phyloP scores from a whole-genome alignment of 2,888 invertebrate species.

The Malthinus seriepunctatus region DNA sequence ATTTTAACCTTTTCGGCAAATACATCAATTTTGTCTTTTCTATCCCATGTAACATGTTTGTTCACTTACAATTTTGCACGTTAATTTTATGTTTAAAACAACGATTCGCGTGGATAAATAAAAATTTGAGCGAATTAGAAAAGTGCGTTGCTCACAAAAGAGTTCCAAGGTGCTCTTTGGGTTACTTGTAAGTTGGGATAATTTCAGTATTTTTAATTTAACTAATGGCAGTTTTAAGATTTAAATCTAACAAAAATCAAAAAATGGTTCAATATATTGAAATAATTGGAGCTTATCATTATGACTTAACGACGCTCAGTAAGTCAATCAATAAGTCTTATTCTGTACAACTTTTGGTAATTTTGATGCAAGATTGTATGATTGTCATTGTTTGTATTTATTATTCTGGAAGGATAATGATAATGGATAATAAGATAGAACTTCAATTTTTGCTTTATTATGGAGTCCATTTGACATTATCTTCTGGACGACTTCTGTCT shows the following conservation, averaged over 20 bases:
- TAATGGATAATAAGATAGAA: neutral
- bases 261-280: neutral
- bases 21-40: neutral
- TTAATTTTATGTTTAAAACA: conserved; percentile 7
- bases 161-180: too few relatives aligned
- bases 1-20: neutral
- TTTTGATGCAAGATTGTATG: conserved; percentile 1
- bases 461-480: neutral
- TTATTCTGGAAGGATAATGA: neutral
- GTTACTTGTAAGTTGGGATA: neutral
- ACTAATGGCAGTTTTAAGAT: neutral
- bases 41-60: neutral
- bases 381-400: neutral
- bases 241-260: neutral
- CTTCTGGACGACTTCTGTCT: neutral
- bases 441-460: neutral
- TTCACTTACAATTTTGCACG: conserved; percentile 9
- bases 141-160: too few relatives aligned
- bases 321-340: neutral
- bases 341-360: neutral
- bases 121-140: neutral
- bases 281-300: neutral
- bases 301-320: neutral
- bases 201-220: neutral
- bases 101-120: conserved; percentile 13